Evolutionary conservation across 2,113 vertebrate genomes (phyloP).

Genomic region (Nesogale talazaci): DNA sequence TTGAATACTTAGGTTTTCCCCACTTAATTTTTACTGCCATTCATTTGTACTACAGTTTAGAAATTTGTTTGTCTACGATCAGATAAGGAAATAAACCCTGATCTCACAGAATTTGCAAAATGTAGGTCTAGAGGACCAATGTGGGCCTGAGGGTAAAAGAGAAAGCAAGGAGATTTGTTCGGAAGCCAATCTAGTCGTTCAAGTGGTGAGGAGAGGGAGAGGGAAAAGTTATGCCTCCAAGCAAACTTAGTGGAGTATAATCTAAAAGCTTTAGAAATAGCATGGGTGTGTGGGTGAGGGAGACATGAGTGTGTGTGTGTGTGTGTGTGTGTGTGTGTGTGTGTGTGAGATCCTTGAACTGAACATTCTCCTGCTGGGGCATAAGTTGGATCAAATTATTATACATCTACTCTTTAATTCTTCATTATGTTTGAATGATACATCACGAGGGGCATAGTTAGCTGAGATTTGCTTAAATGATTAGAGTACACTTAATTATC

Average conservation of each 20-base stretch:
- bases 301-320: not conserved
- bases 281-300: no score
- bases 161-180: not conserved
- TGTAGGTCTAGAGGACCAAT: not conserved
- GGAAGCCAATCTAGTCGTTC: not conserved
- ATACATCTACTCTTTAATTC: not conserved
- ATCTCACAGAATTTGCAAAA: not conserved
- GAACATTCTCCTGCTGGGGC: not conserved
- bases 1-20: not conserved
- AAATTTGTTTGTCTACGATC: not conserved
- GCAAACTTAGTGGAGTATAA: not conserved
- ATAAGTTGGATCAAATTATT: not conserved
- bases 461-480: not conserved
- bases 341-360: not conserved
- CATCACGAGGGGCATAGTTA: not conserved
- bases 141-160: not conserved
- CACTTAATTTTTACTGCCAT: not conserved
- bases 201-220: not conserved
- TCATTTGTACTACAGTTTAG: conserved; percentile 8
- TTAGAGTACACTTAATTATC: not conserved
- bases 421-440: not conserved
- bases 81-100: not conserved
- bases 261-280: not conserved
- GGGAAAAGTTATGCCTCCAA: not conserved
- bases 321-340: not conserved